Percentiles rank a stretch among this genome's conserved stretches.
These are phyloP conservation scores for Micropterix aruncella DNA, from an alignment of 2,888 invertebrate genomes.

Conservation along the genomic window DNA sequence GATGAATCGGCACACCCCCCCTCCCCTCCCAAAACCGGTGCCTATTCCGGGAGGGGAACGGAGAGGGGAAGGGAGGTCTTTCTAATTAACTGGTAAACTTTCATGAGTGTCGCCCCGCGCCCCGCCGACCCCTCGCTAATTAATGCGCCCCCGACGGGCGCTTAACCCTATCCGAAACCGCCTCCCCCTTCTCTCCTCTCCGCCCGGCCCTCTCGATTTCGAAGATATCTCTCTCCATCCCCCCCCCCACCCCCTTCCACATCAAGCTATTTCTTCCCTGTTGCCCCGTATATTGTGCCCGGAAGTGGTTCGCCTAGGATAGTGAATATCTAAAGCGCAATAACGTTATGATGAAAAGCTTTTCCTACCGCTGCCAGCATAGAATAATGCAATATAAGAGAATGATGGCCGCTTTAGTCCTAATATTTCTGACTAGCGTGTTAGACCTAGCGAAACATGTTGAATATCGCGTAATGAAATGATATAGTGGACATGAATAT, in stretches of 20 bases:
- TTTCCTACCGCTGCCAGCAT: too few species aligned
- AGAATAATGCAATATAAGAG: too few species aligned
- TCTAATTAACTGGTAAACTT: conserved; percentile 44
- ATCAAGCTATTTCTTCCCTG: conserved; percentile 3
- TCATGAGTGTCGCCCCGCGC: conserved; percentile 25
- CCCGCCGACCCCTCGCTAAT: conserved; percentile 27
- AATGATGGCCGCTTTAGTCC: too few species aligned
- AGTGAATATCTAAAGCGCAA: too few species aligned
- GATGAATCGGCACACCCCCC: background rate
- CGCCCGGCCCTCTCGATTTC: conserved; percentile 3
- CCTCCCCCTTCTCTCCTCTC: conserved; percentile 19
- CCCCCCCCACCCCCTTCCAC: conserved; percentile 4
- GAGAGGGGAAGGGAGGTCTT: conserved; percentile 17
- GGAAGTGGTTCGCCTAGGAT: background rate
- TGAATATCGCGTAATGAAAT: too few species aligned
- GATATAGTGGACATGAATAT: too few species aligned
- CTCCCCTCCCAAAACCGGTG: background rate
- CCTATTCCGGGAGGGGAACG: background rate
- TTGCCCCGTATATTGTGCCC: conserved; percentile 3
- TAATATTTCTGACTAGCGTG: too few species aligned
- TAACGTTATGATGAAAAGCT: too few species aligned
- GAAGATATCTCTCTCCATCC: conserved; percentile 5
- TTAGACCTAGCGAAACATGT: too few species aligned
- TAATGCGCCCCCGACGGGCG: conserved; percentile 30
- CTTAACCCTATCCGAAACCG: conserved; percentile 17